Evolutionary conservation across 2,888 invertebrate species (phyloP), one percentile per base, ranked within the genome.

Genomic region (Panopea generosa): DNA sequence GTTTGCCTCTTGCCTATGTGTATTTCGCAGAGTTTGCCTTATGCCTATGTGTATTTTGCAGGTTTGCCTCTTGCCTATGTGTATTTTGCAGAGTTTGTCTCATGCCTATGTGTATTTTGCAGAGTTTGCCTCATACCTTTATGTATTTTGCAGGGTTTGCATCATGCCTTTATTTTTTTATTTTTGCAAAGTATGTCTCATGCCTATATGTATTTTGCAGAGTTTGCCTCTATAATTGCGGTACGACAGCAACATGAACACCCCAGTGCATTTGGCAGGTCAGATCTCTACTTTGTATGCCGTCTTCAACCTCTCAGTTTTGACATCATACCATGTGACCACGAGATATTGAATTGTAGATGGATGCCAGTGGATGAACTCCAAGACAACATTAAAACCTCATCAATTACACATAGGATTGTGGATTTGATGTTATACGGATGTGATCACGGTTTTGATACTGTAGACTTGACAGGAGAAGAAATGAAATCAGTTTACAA

Each of bases 201-300:
- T n/a, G n/a, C n/a, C n/a, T n/a, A n/a, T n/a, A n/a, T n/a, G n/a
- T 40, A 40, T 40, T 55, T 86, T 86, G 40, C 86, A 91, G 91
- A 91, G 69, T 91, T 90, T 75, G 73, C 81, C 29, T 91, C 90
- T 0, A 78, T 92, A 16, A 73, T 92, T 9, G 87, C 89, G 22
- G 86, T 91, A 56, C 84, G 92, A 16, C 91, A 92, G 63, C 91
- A 91, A 60, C 92, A 91, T 65, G 57, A 79, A 18, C 88, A 89
- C n/a, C 90, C 91, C 3, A 85, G 84, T 3, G 91, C 92, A 0
- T 91, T 89, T 70, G 91, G 91, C 2, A 86, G 92, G 18, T 92
- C 92, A 7, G 92, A 92, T 69, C 67, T 92, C 14, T 92, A 88
- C 79, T 79, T 91, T 29, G 82, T 92, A 4, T 92, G 91, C 74